phyloP scores from a whole-genome alignment of 1,140 invertebrate species.

The Drosophila nigrodunni region DNA sequence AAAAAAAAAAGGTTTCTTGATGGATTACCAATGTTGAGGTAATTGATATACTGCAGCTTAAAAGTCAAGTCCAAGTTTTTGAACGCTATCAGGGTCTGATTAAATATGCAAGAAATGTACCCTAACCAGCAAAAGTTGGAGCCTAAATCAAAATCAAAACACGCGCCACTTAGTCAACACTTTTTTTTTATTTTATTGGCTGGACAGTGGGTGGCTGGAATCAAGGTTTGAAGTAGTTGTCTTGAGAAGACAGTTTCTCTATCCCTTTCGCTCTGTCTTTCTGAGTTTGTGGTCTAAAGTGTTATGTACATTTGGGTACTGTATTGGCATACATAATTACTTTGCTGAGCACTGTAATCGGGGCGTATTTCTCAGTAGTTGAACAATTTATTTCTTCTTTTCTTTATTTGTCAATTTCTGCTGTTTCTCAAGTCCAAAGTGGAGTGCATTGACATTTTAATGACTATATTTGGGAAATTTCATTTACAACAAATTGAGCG shows the following conservation, averaged over 20 bases:
- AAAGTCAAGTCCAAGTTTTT: conserved; percentile 46
- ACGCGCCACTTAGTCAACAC: conserved; percentile 71
- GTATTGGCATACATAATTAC: conserved; percentile 77
- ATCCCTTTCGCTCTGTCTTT: conserved; percentile 30
- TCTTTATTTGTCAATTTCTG: conserved; percentile 1
- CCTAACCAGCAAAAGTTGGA: conserved; percentile 34
- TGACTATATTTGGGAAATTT: conserved; percentile 11
- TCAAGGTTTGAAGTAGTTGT: conserved; percentile 35
- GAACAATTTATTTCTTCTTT: conserved; percentile 20
- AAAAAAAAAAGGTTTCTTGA: conserved; percentile 54
- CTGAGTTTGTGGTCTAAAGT: conserved; percentile 49
- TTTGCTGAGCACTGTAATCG: conserved; percentile 61
- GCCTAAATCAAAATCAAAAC: conserved; percentile 79
- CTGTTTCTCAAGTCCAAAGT: conserved; percentile 22
- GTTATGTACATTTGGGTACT: conserved; percentile 73
- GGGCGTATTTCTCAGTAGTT: conserved; percentile 51
- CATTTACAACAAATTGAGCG: conserved; percentile 44
- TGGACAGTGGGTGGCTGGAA: conserved; percentile 48
- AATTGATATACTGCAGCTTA: conserved; percentile 60
- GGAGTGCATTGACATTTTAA: conserved; percentile 67
- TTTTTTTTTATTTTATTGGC: conserved; percentile 20
- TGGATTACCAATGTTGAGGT: conserved; percentile 71
- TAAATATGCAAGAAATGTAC: conserved; percentile 69
- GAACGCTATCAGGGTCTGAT: conserved; percentile 57
- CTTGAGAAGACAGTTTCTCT: conserved; percentile 40